Evolutionary conservation across 2,797 vertebrate genomes (phyloP), one percentile per base, ranked within the genome.

Genomic region (Phataginus tetradactyla): DNA sequence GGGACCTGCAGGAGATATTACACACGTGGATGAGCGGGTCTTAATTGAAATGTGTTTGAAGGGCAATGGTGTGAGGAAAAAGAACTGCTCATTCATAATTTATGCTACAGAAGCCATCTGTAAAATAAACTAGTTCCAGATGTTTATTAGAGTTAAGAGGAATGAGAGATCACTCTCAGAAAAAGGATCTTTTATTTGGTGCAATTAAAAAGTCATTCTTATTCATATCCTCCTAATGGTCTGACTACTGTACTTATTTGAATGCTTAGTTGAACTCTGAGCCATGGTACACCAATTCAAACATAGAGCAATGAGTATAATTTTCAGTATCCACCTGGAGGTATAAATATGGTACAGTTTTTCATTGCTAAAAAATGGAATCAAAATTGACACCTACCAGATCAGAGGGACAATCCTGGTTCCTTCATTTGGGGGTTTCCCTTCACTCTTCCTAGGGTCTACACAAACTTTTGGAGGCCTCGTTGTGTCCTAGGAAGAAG

Each of bases 211-310:
- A 71, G 59, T 27, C 37, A 45, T 80, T 81, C 8, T 91, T 51
- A 69, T 34, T 37, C 27, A 34, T 59, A 69, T 37, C 64, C 5
- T 86, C 7, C 64, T 34, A 27, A 53, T 55, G 74, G 27, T 42
- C 32, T 66, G 15, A 25, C 32, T 85, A 69, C 10, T 39, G 37
- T 81, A 89, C 74, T 53, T 96, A 5, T 59, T 96, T 90, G n/a
- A 78, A 88, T 86, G n/a, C 57, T 94, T 97, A 91, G 34, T 51
- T 94, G 80, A 89, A 94, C 59, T 69, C 66, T 90, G 42, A 90
- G 49, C 8, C 68, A 3, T 55, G 3, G 18, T 21, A 57, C 34
- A 72, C 74, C 68, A 91, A 68, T 3, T 8, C 85, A 94, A 9
- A 96, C 55, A 25, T 34, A 55, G 3, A 37, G 4, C 29, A 84